Evolutionary conservation across 2,797 vertebrate species (phyloP).

Genomic region (Sebastes diaconus): DNA sequence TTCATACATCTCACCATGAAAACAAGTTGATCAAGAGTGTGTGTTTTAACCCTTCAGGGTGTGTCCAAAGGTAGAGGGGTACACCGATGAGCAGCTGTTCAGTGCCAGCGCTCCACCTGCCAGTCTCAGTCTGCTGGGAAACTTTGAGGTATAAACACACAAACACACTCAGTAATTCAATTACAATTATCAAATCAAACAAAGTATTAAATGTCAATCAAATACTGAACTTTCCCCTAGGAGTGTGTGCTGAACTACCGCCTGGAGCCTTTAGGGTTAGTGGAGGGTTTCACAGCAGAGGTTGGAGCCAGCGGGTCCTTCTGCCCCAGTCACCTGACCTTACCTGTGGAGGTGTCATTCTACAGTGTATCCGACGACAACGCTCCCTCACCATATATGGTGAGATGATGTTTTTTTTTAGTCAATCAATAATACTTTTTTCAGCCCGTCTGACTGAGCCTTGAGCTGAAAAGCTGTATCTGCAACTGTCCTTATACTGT

Average conservation of each 20-base stretch:
- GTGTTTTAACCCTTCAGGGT: constrained; percentile 78
- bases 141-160: constrained; percentile 92
- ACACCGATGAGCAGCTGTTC: constrained; percentile 87
- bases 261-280: constrained; percentile 90
- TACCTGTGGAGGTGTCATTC: constrained; percentile 97
- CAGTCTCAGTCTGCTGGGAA: constrained; percentile 97
- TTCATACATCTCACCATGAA: neutral
- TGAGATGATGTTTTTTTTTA: constrained; percentile 59
- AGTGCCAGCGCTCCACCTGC: constrained; percentile 94
- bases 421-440: neutral
- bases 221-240: constrained; percentile 64
- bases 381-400: constrained; percentile 99
- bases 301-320: constrained; percentile 97
- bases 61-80: constrained; percentile 87
- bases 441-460: neutral
- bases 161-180: neutral
- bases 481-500: neutral
- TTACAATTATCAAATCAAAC: neutral
- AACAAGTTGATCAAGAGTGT: constrained; percentile 34
- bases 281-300: constrained; percentile 96
- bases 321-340: constrained; percentile 96
- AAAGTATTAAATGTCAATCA: neutral
- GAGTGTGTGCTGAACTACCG: constrained; percentile 98
- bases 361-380: constrained; percentile 99
- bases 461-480: neutral